Base-by-base conservation (phyloP, 2,113 vertebrate genomes). In the Ptychochromis oligacanthus region DNA sequence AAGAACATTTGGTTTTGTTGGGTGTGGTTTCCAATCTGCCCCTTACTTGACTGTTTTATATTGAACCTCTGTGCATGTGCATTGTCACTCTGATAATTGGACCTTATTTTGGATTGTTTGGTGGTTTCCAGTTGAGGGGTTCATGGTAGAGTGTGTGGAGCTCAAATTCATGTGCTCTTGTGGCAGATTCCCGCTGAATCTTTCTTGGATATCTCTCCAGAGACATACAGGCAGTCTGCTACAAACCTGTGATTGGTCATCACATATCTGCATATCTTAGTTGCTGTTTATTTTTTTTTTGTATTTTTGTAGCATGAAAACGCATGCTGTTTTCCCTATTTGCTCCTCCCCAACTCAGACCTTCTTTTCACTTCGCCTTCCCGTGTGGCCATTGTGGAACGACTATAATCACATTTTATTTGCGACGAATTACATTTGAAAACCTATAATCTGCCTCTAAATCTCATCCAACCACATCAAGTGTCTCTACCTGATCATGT, bases 381-480 rank as follows among this genome's bases (percentile, higher is more conserved):
- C 59, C 22, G 1, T 34, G 20, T 36, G n/a, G 43, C 46, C 46
- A 40, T n/a, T 62, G 67, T 61, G 34, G 31, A 62, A 60, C 31
- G 18, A 14, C 18, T 40, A 20, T 75, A 62, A 62, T 75, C n/a
- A 6, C 8, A 26, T 24, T 74, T 15, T 24, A 17, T 62, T 64
- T n/a, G 65, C 11, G 1, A 72, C 20, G 26, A 52, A 52, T 72
- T 72, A 18, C 26, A 52, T 56, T 43, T 14, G 34, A 12, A 70
- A 55, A 22, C 13, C 57, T 11, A 20, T 75, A 75, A 75, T 75
- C 40, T 1, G 12, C n/a, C 43, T 6, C 57, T 40, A 36, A 40
- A 26, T 9, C 28, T 55, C 28, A 57, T 76, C 72, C 59, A 56
- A 36, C 60, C 74, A 83, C 60, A 67, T 77, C 38, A 46, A 64